These are phyloP conservation scores for Turdus rufiventris DNA, from an alignment of 2,113 vertebrate species.

Conservation along the genomic window DNA sequence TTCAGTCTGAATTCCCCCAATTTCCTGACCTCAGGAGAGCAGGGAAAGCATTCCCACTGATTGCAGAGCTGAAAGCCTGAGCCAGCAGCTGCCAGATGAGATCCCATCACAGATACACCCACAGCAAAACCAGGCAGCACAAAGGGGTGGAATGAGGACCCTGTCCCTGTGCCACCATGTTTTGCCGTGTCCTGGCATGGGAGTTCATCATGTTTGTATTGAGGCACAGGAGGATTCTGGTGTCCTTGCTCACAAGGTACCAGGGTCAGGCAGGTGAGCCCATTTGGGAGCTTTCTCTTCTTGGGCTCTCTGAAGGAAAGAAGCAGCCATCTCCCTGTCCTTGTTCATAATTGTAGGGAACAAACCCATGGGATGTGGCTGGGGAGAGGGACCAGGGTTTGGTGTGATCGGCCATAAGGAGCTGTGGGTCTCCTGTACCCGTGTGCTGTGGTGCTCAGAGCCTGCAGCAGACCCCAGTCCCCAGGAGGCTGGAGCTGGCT, in stretches of 20 bases:
- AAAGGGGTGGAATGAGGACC: not conserved
- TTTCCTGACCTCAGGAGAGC: not conserved
- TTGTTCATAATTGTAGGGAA: fast-evolving
- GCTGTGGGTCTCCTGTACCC: not conserved
- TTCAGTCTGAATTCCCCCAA: not conserved
- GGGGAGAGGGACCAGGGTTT: not conserved
- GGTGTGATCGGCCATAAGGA: not conserved
- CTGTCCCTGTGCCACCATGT: not conserved
- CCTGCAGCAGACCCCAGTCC: not conserved
- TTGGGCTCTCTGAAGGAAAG: not conserved
- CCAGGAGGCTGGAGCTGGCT: not conserved
- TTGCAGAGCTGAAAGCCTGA: not conserved
- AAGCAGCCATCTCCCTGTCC: not conserved
- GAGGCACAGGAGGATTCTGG: not conserved
- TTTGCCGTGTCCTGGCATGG: not conserved
- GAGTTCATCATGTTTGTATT: fast-evolving
- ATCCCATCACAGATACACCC: not conserved
- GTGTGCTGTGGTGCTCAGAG: fast-evolving
- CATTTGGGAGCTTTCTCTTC: not conserved
- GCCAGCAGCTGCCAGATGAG: not conserved
- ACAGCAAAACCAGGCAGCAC: not conserved
- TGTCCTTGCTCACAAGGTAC: not conserved
- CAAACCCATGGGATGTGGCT: not conserved
- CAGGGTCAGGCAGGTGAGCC: not conserved
- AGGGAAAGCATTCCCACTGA: not conserved